Conservation (phyloP, 2,888 invertebrate species). For the Pristionchus arcanus region DNA sequence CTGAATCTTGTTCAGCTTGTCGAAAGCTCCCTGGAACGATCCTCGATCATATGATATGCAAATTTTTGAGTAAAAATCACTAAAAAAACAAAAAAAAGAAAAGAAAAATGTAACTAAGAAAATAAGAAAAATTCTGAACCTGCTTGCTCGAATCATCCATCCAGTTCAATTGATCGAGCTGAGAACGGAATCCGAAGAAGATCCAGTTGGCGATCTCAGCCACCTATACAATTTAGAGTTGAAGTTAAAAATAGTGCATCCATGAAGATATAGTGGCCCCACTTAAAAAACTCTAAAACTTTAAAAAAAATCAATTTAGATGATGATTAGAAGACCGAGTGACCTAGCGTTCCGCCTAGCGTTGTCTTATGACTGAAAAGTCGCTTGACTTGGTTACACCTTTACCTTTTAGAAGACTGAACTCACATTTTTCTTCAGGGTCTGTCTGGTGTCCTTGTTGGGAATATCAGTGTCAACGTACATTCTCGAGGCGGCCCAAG, state of each 20-base stretch:
- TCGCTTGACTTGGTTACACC: no score
- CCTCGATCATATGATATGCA: not conserved
- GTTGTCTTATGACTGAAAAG: no score
- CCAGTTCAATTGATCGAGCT: slow-evolving; percentile 76
- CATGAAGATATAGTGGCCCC: no score
- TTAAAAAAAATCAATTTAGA: no score
- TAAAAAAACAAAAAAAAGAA: no score
- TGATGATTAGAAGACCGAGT: not conserved
- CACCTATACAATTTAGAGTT: not conserved
- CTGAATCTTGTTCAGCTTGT: slow-evolving; percentile 45
- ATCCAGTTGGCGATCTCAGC: slow-evolving; percentile 37
- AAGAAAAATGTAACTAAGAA: no score
- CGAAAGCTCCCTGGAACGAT: not conserved
- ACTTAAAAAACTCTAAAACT: no score
- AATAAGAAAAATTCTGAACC: not conserved
- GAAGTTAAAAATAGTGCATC: no score
- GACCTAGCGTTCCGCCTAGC: no score
- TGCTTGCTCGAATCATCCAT: not conserved
- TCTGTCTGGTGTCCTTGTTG: not conserved
- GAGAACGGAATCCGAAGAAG: slow-evolving; percentile 69
- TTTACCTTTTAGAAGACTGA: no score
- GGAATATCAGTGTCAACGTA: slow-evolving; percentile 34
- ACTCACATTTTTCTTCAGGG: not conserved
- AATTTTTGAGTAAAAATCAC: not conserved
- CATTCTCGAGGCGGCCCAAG: slow-evolving; percentile 1